Conservation (phyloP, 2,888 invertebrate genomes). For the Troilus luridus region DNA sequence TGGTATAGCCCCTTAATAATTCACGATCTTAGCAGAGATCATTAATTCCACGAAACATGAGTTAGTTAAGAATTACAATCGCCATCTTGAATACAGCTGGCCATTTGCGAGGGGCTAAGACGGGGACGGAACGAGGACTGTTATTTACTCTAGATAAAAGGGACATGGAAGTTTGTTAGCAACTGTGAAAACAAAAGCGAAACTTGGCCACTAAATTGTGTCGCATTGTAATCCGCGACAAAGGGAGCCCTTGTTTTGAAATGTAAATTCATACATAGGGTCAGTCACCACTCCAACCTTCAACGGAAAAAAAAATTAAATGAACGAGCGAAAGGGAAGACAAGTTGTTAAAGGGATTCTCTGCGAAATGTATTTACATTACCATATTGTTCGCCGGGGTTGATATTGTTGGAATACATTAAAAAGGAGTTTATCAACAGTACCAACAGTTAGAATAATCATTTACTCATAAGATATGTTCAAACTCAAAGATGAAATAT, state of each 20-base stretch:
- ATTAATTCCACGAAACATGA: neutral
- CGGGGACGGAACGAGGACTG: neutral
- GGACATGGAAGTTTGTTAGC: constrained; percentile 28
- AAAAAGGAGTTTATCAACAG: too few relatives aligned
- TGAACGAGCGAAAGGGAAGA: neutral
- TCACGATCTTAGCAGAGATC: neutral
- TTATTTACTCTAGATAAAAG: constrained; percentile 40
- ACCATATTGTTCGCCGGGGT: neutral
- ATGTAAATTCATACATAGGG: constrained; percentile 57
- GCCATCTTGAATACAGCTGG: neutral
- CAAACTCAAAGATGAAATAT: too few relatives aligned
- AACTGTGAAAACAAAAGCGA: constrained; percentile 45
- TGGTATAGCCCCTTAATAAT: neutral
- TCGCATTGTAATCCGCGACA: constrained; percentile 27
- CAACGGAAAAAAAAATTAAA: neutral
- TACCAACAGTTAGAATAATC: too few relatives aligned
- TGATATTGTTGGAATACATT: neutral
- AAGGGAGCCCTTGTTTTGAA: constrained; percentile 40
- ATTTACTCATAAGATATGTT: too few relatives aligned
- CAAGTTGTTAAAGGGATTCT: neutral
- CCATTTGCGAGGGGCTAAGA: neutral
- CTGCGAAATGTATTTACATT: neutral
- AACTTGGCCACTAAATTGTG: constrained; percentile 48
- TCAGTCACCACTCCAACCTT: neutral
- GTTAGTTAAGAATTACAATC: constrained; percentile 8